Evolutionary conservation across 2,113 vertebrate genomes (phyloP), one percentile per base, ranked within the genome.

Genomic region (Acrocephalus arundinaceus): DNA sequence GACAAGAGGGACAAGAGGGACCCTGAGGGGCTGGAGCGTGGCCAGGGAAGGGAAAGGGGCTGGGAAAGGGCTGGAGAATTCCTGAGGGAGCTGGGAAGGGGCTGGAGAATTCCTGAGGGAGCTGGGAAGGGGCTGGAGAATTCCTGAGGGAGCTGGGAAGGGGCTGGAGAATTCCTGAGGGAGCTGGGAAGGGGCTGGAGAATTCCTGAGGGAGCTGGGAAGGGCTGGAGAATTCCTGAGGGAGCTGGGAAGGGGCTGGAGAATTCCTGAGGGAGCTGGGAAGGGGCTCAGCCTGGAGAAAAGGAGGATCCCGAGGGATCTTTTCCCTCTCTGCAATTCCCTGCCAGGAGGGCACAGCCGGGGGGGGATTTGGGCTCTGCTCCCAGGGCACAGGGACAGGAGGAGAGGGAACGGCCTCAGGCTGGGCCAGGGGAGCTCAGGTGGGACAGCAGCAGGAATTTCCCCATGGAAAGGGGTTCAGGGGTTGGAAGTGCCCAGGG

Each of bases 21-120:
- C 18, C 0, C 0, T 2, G 25, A 67, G 52, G 31, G 35, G 52
- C 13, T 58, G 83, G 43, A 25, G 35, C 1, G 0, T 0, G 67
- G 0, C 7, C 51, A n/a, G 70, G 59, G n/a, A 13, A 35, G 21
- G 48, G 57, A 55, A 28, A 0, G 2, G 57, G 45, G 16, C 25
- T 70, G 77, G 61, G 51, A 25, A 28, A 10, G 51, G 54, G 23
- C n/a, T 70, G 79, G 18, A 33, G 45, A 76, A 49, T 39, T 19
- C 74, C 78, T 59, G 65, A 59, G 65, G 78, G 79, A 81, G 65
- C 21, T 37, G 77, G 51, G 10, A 19, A 39, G 7, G 61, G 57
- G 16, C 10, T 61, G 35, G 59, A 27, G 37, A 62, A 62, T 62
- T 28, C 25, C 59, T 62, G 37, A 62, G 35, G 35, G 35, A 39